Percentiles rank a stretch among this genome's conserved stretches.
Conservation (phyloP, 2,113 vertebrate species). For the Castor canadensis region DNA sequence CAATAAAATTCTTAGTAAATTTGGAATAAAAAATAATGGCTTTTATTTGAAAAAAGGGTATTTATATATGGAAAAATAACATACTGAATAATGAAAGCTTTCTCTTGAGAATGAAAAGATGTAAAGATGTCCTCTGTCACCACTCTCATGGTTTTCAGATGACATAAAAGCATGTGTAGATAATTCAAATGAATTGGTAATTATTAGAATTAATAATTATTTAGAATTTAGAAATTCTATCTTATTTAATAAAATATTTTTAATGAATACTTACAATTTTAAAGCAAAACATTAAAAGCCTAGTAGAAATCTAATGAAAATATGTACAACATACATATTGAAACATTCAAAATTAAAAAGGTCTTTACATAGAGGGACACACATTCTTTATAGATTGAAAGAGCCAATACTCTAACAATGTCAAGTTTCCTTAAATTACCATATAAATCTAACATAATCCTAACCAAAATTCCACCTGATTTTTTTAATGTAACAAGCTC, state of each 20-base stretch:
- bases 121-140: not conserved
- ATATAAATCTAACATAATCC: not conserved
- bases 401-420: not conserved
- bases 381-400: not conserved
- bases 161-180: not conserved
- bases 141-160: not conserved
- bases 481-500: not conserved
- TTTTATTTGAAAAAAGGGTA: not conserved
- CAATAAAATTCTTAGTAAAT: not conserved
- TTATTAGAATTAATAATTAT: not conserved
- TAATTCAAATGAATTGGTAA: not conserved
- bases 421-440: not conserved
- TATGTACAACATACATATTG: not conserved
- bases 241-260: not conserved
- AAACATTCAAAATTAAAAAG: not conserved
- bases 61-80: not conserved
- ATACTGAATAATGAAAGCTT: not conserved
- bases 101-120: not conserved
- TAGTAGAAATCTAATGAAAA: not conserved
- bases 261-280: not conserved
- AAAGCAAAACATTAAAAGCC: not conserved
- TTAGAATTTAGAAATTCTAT: not conserved
- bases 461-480: not conserved
- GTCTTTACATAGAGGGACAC: not conserved
- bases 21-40: not conserved